A percentile compares a stretch with the other conserved stretches of the same genome.
Conservation (phyloP, 1,140 invertebrate species). For the Hycleus phaleratus region DNA sequence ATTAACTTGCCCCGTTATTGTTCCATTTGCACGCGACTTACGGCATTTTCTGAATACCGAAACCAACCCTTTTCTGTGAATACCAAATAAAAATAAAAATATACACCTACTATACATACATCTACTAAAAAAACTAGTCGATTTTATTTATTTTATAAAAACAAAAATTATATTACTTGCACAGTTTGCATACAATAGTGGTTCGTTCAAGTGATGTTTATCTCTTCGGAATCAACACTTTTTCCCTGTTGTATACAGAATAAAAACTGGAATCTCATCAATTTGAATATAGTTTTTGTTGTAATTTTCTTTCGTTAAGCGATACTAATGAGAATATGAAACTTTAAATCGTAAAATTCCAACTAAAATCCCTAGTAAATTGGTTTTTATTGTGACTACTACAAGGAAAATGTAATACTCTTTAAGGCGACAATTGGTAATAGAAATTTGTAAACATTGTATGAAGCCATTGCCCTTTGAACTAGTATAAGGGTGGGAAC, state of each 20-base stretch:
- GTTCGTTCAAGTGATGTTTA: conserved; percentile 22
- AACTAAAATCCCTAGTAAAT: too few species aligned
- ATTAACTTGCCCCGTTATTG: conserved; percentile 27
- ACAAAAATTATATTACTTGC: conserved; percentile 31
- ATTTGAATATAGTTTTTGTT: too few species aligned
- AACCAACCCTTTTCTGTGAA: conserved; percentile 1
- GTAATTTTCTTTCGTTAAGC: too few species aligned
- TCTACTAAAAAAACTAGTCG: background rate
- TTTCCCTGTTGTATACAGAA: conserved; percentile 7
- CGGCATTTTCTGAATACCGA: conserved; percentile 8
- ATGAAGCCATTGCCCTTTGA: too few species aligned
- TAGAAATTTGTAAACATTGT: too few species aligned
- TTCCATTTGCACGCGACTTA: conserved; percentile 24
- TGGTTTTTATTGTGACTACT: too few species aligned
- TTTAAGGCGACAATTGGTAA: too few species aligned
- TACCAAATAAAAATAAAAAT: conserved; percentile 1
- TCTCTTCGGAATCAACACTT: conserved; percentile 25
- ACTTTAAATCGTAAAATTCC: too few species aligned
- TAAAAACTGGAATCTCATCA: too few species aligned
- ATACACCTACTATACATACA: background rate
- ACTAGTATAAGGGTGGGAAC: too few species aligned
- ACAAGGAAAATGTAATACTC: too few species aligned
- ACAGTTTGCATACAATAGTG: conserved; percentile 32
- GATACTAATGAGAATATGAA: too few species aligned
- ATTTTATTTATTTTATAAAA: conserved; percentile 2